Base-by-base conservation (phyloP, 2,888 invertebrate genomes). In the Troides helena region DNA sequence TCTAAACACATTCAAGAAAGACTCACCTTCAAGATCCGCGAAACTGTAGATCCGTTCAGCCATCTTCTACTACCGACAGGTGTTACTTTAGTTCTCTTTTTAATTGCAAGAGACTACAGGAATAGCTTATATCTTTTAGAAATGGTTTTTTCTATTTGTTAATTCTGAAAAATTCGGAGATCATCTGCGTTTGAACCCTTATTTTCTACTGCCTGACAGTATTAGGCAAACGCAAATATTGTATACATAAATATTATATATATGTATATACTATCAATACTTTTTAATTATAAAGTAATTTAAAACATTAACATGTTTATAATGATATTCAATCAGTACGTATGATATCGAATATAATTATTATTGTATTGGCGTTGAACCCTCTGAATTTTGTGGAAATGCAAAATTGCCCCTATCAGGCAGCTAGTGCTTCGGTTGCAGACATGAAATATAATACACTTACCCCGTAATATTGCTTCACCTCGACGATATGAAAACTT, bases 401-500 rank as follows among this genome's bases (percentile, higher is more conserved):
- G 63, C 64, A 70, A 70, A 64, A 62, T 71, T 65, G 59, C 61
- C 69, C 64, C 67, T 86, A 87, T 83, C 85, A 86, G 84, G 83
- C 83, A 62, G 50, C 23, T 85, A 80, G 75, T 79, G 77, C 79
- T 79, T 82, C 79, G 81, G 80, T 81, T 86, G 82, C 85, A 80
- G 86, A 85, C 83, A 88, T 90, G 89, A 91, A 84, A 87, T 92
- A 91, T 87, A 85, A 84, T 87, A 87, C 86, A 89, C 89, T 90
- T 86, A 85, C 87, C 84, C 82, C 85, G 84, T 87, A 86, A 90
- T 90, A 92, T 90, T 89, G 86, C 90, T 87, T 85, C 87, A 86
- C 85, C 88, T 88, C 84, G 85, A 88, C 89, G 87, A 89, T 91
- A 91, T 92, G 86, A 90, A 90, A 91, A 92, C 91, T 90, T 91